phyloP scores from a whole-genome alignment of 2,888 invertebrate genomes.

The Drosophila nr. perissopoda region DNA sequence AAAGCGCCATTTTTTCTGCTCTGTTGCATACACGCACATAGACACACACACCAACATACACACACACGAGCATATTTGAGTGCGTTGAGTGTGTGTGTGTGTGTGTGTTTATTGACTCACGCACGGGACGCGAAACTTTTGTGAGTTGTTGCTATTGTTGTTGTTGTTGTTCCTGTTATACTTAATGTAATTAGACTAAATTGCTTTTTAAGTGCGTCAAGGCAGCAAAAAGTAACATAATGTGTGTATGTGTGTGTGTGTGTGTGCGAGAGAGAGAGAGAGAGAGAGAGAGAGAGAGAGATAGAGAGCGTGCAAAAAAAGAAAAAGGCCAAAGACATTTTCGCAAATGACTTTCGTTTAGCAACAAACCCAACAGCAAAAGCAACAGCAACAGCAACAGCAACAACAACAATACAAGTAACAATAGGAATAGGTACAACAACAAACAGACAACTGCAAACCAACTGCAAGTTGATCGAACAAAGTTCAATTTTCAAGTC shows the following conservation, averaged over 20 bases:
- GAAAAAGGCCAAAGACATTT: slow-evolving; percentile 1
- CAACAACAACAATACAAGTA: slow-evolving; percentile 7
- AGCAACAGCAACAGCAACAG: slow-evolving; percentile 12
- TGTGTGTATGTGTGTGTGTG: not conserved
- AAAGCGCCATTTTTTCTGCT: slow-evolving; percentile 69
- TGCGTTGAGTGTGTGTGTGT: slow-evolving; percentile 13
- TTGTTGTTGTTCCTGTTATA: slow-evolving; percentile 41
- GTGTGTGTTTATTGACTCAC: slow-evolving; percentile 76
- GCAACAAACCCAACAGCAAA: slow-evolving; percentile 20
- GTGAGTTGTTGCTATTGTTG: slow-evolving; percentile 31
- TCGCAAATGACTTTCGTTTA: slow-evolving; percentile 23
- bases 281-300: not conserved
- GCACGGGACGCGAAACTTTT: slow-evolving; percentile 60
- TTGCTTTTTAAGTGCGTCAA: slow-evolving; percentile 78
- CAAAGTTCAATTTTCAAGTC: slow-evolving; percentile 46
- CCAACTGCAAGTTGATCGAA: slow-evolving; percentile 32
- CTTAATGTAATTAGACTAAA: slow-evolving; percentile 81
- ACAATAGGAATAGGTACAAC: slow-evolving; percentile 7
- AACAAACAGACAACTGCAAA: not conserved
- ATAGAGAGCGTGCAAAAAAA: not conserved
- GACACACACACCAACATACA: slow-evolving; percentile 13
- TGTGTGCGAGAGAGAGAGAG: not conserved
- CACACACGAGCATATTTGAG: slow-evolving; percentile 31
- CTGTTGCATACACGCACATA: slow-evolving; percentile 27
- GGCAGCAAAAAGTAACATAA: slow-evolving; percentile 46